Conservation (phyloP, 2,113 vertebrate species). For the Eurypyga helias region DNA sequence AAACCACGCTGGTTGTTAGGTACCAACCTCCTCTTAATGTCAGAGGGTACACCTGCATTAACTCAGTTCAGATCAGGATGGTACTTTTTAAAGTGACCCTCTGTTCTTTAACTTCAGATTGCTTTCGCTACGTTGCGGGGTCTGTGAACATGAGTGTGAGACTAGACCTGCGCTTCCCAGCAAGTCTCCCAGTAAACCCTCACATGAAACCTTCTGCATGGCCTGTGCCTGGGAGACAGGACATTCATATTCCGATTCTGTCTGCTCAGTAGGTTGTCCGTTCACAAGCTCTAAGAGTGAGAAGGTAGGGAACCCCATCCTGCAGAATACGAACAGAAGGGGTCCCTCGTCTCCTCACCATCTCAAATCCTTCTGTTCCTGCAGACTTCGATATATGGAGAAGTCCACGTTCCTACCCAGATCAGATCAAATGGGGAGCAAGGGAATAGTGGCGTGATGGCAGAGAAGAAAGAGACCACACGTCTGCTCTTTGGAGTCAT, state of each 20-base stretch:
- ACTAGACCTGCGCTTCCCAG: rapidly evolving
- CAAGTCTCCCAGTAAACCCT: background rate
- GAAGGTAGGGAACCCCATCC: background rate
- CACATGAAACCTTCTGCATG: rapidly evolving
- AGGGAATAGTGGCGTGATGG: background rate
- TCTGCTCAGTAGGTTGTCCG: background rate
- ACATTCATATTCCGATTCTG: background rate
- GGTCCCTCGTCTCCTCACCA: background rate
- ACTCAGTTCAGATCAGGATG: background rate
- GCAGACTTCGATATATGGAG: background rate
- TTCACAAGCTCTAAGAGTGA: background rate
- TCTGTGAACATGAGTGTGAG: background rate
- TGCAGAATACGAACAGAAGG: background rate
- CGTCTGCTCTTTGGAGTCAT: background rate
- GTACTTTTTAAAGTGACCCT: background rate
- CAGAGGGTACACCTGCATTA: background rate
- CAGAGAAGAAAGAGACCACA: background rate
- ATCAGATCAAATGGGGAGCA: background rate
- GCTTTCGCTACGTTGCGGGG: background rate
- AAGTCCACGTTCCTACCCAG: background rate
- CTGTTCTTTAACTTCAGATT: background rate
- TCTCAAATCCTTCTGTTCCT: background rate
- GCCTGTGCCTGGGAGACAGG: background rate
- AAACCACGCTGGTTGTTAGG: background rate
- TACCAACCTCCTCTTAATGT: background rate